Conservation (phyloP, 2,888 invertebrate species). For the Epirrhoe tristata region DNA sequence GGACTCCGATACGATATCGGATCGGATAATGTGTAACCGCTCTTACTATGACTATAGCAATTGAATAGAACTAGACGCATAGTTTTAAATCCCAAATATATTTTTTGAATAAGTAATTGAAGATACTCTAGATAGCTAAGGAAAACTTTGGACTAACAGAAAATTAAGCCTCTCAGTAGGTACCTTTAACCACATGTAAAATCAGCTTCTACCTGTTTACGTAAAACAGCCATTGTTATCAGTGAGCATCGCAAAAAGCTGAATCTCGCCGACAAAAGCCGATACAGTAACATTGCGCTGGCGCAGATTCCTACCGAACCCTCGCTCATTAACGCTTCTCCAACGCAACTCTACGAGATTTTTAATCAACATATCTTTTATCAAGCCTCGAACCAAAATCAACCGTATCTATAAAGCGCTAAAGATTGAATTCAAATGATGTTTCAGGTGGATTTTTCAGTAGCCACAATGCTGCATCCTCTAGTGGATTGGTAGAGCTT, state of each 20-base stretch:
- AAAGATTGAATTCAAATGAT: slow-evolving; percentile 29
- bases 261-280: slow-evolving; percentile 81
- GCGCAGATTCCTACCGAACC: slow-evolving; percentile 72
- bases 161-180: too few species aligned
- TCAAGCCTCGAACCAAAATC: slow-evolving; percentile 27
- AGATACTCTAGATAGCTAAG: too few species aligned
- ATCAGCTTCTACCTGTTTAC: neutral
- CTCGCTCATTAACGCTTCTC: slow-evolving; percentile 82
- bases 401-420: neutral
- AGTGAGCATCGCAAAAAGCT: slow-evolving; percentile 81
- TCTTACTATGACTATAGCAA: too few species aligned
- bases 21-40: too few species aligned
- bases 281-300: slow-evolving; percentile 75
- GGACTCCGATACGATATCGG: too few species aligned
- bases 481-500: slow-evolving; percentile 1
- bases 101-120: too few species aligned
- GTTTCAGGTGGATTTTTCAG: slow-evolving; percentile 18
- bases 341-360: slow-evolving; percentile 53
- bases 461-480: slow-evolving; percentile 26
- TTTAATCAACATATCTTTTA: slow-evolving; percentile 53
- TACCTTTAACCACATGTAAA: neutral
- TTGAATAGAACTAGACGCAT: too few species aligned
- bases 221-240: slow-evolving; percentile 52
- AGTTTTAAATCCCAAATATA: too few species aligned
- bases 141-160: too few species aligned